These are phyloP conservation scores for Solen grandis DNA, from an alignment of 1,140 invertebrate species.

Conservation along the genomic window DNA sequence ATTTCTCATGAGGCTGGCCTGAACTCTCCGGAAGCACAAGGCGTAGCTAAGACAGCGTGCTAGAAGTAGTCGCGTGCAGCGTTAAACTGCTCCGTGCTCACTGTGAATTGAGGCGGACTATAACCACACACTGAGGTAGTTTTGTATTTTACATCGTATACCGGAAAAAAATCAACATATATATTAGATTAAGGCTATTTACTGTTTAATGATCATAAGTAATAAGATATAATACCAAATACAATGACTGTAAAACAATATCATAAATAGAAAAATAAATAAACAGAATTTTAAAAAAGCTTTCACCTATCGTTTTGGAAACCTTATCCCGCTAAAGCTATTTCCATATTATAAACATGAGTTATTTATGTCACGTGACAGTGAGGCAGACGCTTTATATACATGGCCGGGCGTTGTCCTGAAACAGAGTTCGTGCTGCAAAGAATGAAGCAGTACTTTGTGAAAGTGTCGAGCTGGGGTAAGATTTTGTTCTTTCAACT, in stretches of 20 bases:
- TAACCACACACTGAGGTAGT: too few species aligned
- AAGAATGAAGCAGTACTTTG: neutral
- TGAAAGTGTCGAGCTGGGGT: neutral
- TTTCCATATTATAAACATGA: too few species aligned
- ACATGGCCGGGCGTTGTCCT: neutral
- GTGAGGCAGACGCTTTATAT: conserved; percentile 17
- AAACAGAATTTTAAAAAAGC: neutral
- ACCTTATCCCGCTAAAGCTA: too few species aligned
- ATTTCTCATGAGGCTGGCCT: conserved; percentile 35
- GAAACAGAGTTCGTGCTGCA: neutral
- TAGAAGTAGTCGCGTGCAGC: conserved; percentile 13
- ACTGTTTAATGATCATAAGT: too few species aligned
- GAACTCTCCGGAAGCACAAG: conserved; percentile 34
- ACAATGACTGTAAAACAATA: too few species aligned
- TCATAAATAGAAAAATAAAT: neutral
- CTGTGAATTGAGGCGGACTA: conserved; percentile 27
- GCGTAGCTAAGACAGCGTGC: neutral
- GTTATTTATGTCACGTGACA: too few species aligned
- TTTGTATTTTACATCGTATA: too few species aligned
- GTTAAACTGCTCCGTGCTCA: conserved; percentile 30
- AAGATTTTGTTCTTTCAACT: too few species aligned
- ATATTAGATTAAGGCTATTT: too few species aligned
- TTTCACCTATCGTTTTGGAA: neutral
- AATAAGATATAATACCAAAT: too few species aligned
- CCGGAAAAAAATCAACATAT: too few species aligned